Base-by-base conservation (phyloP, 2,888 invertebrate genomes). In the Caenorhabditis imperialis region DNA sequence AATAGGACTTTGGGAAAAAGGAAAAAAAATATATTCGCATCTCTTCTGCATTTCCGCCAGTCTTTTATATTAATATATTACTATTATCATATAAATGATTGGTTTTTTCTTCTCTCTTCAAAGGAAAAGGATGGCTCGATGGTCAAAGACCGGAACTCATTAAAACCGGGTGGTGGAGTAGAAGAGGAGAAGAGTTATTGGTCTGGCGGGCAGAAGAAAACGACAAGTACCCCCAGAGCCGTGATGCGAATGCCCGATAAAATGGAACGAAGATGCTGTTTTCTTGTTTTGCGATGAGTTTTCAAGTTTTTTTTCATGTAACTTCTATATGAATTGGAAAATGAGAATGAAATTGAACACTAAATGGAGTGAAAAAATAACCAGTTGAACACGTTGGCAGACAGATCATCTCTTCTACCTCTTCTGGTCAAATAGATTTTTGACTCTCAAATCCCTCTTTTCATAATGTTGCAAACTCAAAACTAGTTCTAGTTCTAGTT, bases 101-200 rank as follows among this genome's bases (percentile, higher is more conserved):
- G 25, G 44, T 33, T 53, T 51, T 20, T 18, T n/a, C 37, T 35
- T 25, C 14, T 51, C n/a, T 48, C 51, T 40, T 18, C 18, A 54
- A 33, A 40, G 45, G 57, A 45, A 57, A 50, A 42, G n/a, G 33
- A 33, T 33, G 44, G 42, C 44, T 51, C 35, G 23, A 14, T 61
- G 50, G 61, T 61, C 61, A 51, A 51, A 50, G 44, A 51, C 42
- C 61, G 40, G 40, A 25, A 62, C 35, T 50, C 53, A 62, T 62
- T 45, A 33, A 14, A 45, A 51, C 42, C n/a, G n/a, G n/a, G n/a
- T n/a, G n/a, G n/a, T n/a, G n/a, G n/a, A n/a, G n/a, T n/a, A n/a
- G n/a, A n/a, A n/a, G n/a, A n/a, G 38, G 22, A 44, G 20, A 47
- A 54, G 38, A 48, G 48, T 48, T 47, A 54, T 63, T 54, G 54